Conservation (phyloP, 2,888 invertebrate species). For the Drosophila gaucha region DNA sequence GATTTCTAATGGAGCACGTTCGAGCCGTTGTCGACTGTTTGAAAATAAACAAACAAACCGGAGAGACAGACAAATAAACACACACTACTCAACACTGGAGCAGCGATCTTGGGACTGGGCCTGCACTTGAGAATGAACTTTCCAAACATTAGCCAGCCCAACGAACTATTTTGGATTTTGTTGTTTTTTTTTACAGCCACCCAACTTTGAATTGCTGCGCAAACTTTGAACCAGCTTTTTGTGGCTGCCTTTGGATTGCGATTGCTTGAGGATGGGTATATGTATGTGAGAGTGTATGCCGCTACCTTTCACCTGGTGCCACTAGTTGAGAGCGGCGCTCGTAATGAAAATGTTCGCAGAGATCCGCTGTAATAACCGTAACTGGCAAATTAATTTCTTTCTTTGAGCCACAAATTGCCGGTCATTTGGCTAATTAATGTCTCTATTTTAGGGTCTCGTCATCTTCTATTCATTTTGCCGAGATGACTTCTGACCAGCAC, state of each 20-base stretch:
- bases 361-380: conserved; percentile 76
- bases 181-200: conserved; percentile 23
- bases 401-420: conserved; percentile 63
- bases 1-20: conserved; percentile 74
- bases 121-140: conserved; percentile 70
- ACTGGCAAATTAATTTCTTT: conserved; percentile 78
- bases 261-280: not conserved
- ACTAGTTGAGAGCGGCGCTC: conserved; percentile 9
- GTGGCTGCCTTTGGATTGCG: conserved; percentile 2
- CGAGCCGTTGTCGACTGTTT: conserved; percentile 49
- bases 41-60: conserved; percentile 45
- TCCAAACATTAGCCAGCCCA: conserved; percentile 64
- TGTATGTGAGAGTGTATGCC: conserved; percentile 3
- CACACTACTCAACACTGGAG: conserved; percentile 36
- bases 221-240: conserved; percentile 45
- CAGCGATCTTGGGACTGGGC: conserved; percentile 45
- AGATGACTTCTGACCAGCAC: conserved; percentile 40
- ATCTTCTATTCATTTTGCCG: conserved; percentile 51
- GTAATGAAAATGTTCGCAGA: conserved; percentile 38
- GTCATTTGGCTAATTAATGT: conserved; percentile 81
- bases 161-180: conserved; percentile 7
- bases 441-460: conserved; percentile 75
- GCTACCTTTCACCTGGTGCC: conserved; percentile 64
- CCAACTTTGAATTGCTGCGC: conserved; percentile 42
- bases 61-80: conserved; percentile 40